phyloP scores from a whole-genome alignment of 1,140 invertebrate genomes.

The Drosophila subobscura region DNA sequence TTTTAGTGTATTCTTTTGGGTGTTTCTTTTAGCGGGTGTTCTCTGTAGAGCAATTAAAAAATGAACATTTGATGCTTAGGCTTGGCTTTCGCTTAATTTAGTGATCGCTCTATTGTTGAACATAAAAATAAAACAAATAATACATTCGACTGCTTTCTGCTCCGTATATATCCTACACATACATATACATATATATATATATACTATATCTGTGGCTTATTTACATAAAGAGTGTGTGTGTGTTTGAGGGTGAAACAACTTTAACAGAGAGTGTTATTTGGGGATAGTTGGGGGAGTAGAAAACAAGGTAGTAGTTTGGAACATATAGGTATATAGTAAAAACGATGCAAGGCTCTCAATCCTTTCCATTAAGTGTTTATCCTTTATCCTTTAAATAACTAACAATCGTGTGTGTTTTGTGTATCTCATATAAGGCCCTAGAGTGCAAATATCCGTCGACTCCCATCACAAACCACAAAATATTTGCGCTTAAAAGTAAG shows the following conservation, averaged over 20 bases:
- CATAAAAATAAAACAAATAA: conserved; percentile 63
- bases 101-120: conserved; percentile 30
- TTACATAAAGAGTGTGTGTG: conserved; percentile 54
- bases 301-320: conserved; percentile 22
- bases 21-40: conserved; percentile 40
- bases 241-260: conserved; percentile 50
- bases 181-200: too few relatives aligned
- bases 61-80: conserved; percentile 71
- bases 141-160: conserved; percentile 18
- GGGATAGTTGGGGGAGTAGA: conserved; percentile 3
- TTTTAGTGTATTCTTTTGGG: conserved; percentile 46
- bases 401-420: conserved; percentile 71
- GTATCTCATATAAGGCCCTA: conserved; percentile 80
- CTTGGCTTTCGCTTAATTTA: conserved; percentile 51
- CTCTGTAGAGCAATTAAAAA: conserved; percentile 36
- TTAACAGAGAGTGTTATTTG: conserved; percentile 56
- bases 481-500: conserved; percentile 77
- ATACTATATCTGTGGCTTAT: conserved; percentile 31
- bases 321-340: conserved; percentile 39
- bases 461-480: conserved; percentile 71
- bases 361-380: conserved; percentile 47
- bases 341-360: conserved; percentile 22
- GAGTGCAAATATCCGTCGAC: conserved; percentile 74
- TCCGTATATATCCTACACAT: conserved; percentile 26
- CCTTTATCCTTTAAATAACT: conserved; percentile 65